Percentiles rank a stretch among this genome's conserved stretches.
Evolutionary conservation across 1,140 invertebrate species (phyloP).

Genomic region (Batillaria attramentaria): DNA sequence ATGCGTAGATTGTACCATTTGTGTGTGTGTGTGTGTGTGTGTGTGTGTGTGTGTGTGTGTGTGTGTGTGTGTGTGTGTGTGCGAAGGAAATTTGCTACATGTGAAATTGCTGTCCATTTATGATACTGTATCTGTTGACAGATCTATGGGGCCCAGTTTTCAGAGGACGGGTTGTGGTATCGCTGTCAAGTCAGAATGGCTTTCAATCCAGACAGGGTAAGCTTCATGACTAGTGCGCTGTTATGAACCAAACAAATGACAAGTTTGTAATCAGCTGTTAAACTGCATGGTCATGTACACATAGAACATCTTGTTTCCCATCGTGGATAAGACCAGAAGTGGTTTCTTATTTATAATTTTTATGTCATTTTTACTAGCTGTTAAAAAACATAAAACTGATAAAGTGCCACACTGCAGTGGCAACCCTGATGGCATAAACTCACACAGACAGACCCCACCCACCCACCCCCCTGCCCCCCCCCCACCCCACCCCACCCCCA

Average conservation of each 20-base stretch:
- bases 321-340: not conserved
- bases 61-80: not conserved
- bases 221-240: no score
- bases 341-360: not conserved
- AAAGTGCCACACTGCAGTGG: no score
- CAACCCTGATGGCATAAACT: no score
- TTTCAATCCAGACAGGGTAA: constrained; percentile 49
- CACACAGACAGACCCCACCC: no score
- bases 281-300: not conserved
- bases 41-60: not conserved
- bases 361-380: not conserved
- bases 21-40: not conserved
- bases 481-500: not conserved
- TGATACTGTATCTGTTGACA: constrained; percentile 13
- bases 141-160: constrained; percentile 57
- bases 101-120: not conserved
- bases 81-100: not conserved
- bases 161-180: constrained; percentile 58
- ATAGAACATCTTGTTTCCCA: not conserved
- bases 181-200: constrained; percentile 53
- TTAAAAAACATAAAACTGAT: no score
- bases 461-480: no score
- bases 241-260: no score
- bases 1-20: not conserved
- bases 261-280: no score